Base-by-base conservation (phyloP, 2,888 invertebrate species). In the Yponomeuta malinellus region DNA sequence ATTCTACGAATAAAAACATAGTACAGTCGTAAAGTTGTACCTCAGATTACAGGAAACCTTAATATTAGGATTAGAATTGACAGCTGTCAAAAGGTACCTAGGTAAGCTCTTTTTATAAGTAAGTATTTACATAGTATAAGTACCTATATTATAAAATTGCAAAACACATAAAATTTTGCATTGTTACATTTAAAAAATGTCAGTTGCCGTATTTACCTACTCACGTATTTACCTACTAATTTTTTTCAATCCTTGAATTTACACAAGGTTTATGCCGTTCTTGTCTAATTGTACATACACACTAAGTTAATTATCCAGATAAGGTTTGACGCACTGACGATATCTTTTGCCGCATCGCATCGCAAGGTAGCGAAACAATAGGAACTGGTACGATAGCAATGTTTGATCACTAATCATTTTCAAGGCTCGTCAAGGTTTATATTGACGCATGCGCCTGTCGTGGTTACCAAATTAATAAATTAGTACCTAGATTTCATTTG, bases 331-430 rank as follows among this genome's bases (percentile, higher is more conserved):
- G 68, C 68, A 68, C 68, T 71, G 75, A 73, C 72, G 72, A 15
- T 75, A 74, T 68, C 69, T 68, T 63, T 43, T 68, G 43, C 48
- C 37, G 74, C 29, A n/a, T 68, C 77, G 74, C 33, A 31, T 68
- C 77, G 76, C 75, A 77, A 74, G 69, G 71, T 74, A 71, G 71
- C 72, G 73, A 76, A 76, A 75, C 76, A 75, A 76, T 74, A 74
- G 73, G 72, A 70, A 77, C 31, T 31, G 23, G 29, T 10, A 23
- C 37, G 82, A 81, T 83, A 82, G 74, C 74, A 72, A 71, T 83
- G 79, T 83, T 83, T 82, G 80, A 81, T 78, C 77, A 74, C 75
- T 80, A 79, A 79, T 81, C 80, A 77, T 74, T 73, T 73, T 59
- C 78, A 82, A 82, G 79, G 79, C 75, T 75, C 72, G 63, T 69